Evolutionary conservation across 2,113 vertebrate species (phyloP).

Genomic region (Drymodes brunneopygia): DNA sequence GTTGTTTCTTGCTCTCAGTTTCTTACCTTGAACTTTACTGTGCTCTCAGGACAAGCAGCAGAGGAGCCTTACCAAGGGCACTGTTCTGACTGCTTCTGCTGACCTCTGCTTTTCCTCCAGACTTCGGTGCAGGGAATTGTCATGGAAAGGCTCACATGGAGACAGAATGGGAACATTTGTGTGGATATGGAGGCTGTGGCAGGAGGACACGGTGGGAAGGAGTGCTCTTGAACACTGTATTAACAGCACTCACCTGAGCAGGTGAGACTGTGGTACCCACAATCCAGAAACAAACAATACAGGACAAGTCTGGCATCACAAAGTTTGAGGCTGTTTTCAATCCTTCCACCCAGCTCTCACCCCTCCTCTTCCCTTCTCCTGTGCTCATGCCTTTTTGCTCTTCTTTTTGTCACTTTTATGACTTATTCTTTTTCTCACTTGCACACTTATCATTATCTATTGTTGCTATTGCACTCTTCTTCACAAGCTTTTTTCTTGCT

Average conservation of each 20-base stretch:
- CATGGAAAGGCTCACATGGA: not conserved
- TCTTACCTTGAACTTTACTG: not conserved
- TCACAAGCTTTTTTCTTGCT: not conserved
- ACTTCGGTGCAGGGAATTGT: not conserved
- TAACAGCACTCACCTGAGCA: not conserved
- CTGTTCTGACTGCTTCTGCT: not conserved
- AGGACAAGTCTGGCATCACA: not conserved
- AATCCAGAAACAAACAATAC: not conserved
- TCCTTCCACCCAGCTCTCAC: too few species aligned
- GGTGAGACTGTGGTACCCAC: rapidly evolving
- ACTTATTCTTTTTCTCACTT: not conserved
- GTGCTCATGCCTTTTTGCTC: not conserved
- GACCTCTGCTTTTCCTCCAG: not conserved
- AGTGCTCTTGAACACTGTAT: not conserved
- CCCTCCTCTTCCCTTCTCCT: not conserved
- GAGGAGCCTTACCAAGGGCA: not conserved
- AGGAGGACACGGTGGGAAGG: not conserved
- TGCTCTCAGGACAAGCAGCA: not conserved
- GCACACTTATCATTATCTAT: not conserved
- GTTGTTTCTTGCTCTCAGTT: not conserved
- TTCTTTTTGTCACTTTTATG: not conserved
- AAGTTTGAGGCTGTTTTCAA: not conserved
- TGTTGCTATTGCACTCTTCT: not conserved
- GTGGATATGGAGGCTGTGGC: not conserved
- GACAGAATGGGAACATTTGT: not conserved